Conservation (phyloP, 2,113 vertebrate genomes). For the Sialia sialis region DNA sequence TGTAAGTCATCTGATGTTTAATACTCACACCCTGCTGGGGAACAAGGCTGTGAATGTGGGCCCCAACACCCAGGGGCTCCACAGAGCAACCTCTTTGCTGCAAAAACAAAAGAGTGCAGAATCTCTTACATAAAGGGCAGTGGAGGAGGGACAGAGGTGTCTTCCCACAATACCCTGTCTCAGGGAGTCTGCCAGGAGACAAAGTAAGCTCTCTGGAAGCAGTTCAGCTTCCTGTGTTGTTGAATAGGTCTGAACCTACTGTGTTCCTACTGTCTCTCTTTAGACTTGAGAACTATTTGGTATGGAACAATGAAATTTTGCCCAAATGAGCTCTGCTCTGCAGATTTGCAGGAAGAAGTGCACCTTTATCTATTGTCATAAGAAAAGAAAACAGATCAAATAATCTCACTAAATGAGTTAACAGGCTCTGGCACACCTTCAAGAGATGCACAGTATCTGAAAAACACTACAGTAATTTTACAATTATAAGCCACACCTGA, state of each 20-base stretch:
- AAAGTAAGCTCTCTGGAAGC: conserved; percentile 14
- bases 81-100: background rate
- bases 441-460: background rate
- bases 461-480: no score
- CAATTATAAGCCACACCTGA: no score
- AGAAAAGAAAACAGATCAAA: background rate
- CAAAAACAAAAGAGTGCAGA: background rate
- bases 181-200: background rate
- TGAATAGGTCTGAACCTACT: conserved; percentile 10
- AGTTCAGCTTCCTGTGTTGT: background rate
- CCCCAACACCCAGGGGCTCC: background rate
- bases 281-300: background rate
- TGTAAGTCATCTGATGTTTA: background rate
- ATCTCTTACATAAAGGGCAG: background rate
- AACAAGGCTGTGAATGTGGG: background rate
- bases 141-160: background rate
- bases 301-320: conserved; percentile 1
- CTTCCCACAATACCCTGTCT: conserved; percentile 21
- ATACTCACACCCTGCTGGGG: background rate
- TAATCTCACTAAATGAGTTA: background rate
- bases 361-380: background rate
- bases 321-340: background rate
- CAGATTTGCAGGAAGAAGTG: background rate
- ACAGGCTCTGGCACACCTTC: background rate
- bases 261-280: conserved; percentile 2